Percentiles rank a stretch among this genome's conserved stretches.
Conservation (phyloP, 2,888 invertebrate genomes). For the Trichogramma dendrolimi region DNA sequence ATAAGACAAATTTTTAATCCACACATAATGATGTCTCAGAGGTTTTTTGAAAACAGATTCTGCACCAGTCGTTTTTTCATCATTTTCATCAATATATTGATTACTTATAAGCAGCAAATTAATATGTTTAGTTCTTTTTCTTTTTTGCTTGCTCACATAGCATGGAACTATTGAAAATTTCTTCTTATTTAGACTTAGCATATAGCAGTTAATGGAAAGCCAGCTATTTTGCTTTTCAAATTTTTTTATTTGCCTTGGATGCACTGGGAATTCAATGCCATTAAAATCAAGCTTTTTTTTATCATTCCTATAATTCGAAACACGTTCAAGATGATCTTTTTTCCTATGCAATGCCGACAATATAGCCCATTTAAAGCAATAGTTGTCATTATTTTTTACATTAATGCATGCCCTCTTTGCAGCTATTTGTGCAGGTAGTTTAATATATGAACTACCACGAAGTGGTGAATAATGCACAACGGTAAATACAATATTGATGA, state of each 20-base stretch:
- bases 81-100: background rate
- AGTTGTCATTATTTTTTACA: slow-evolving; percentile 31
- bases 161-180: background rate
- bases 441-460: background rate
- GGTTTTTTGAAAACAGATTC: background rate
- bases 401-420: slow-evolving; percentile 32
- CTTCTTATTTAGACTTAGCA: background rate
- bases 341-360: slow-evolving; percentile 32
- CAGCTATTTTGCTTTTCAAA: slow-evolving; percentile 31
- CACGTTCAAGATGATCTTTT: slow-evolving; percentile 12
- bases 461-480: background rate
- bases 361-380: slow-evolving; percentile 36
- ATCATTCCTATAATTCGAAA: slow-evolving; percentile 26
- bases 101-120: background rate
- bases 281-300: slow-evolving; percentile 23
- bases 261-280: slow-evolving; percentile 31
- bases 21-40: background rate
- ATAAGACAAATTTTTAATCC: slow-evolving; percentile 17
- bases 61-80: too few species aligned
- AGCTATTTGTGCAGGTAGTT: background rate
- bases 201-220: slow-evolving; percentile 10
- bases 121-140: too few species aligned
- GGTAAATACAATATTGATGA: background rate
- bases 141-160: background rate
- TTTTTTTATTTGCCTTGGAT: slow-evolving; percentile 25